phyloP scores from a whole-genome alignment of 92 coral and sea anemone species.

The Actinostola sp. region DNA sequence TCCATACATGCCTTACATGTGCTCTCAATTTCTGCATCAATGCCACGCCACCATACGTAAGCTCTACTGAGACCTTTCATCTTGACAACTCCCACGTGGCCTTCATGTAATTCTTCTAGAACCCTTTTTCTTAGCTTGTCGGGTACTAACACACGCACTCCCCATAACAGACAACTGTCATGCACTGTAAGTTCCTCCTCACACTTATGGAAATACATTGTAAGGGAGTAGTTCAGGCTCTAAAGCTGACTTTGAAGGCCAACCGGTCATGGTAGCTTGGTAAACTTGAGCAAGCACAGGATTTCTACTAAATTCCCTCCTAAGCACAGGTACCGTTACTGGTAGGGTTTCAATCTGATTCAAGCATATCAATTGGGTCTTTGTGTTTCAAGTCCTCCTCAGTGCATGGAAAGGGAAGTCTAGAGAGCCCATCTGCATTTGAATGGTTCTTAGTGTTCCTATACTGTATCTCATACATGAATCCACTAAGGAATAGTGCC shows the following conservation, averaged over 20 bases:
- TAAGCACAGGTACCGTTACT: slow-evolving; percentile 18
- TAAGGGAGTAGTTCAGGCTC: slow-evolving; percentile 18
- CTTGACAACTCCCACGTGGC: slow-evolving; percentile 17
- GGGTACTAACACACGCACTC: slow-evolving; percentile 22
- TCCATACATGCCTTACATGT: slow-evolving; percentile 26
- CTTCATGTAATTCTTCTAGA: slow-evolving; percentile 26
- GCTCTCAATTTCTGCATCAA: slow-evolving; percentile 19
- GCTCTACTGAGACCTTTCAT: slow-evolving; percentile 27
- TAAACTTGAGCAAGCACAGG: slow-evolving; percentile 24
- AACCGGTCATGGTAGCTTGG: slow-evolving; percentile 40
- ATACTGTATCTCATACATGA: slow-evolving; percentile 32
- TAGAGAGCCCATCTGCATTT: slow-evolving; percentile 39
- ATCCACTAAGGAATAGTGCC: slow-evolving; percentile 45
- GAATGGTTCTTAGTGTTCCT: slow-evolving; percentile 43
- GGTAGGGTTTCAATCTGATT: slow-evolving; percentile 34
- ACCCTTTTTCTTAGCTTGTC: slow-evolving; percentile 15
- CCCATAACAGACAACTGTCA: slow-evolving; percentile 33
- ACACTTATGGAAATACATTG: slow-evolving; percentile 20
- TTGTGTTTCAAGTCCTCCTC: slow-evolving; percentile 22
- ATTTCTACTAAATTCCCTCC: slow-evolving; percentile 27
- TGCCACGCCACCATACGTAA: slow-evolving; percentile 20
- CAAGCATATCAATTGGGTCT: slow-evolving; percentile 28
- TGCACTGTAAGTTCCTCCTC: slow-evolving; percentile 24
- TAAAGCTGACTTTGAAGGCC: slow-evolving; percentile 27
- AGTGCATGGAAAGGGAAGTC: slow-evolving; percentile 31